Evolutionary conservation across 2,888 invertebrate genomes (phyloP), one percentile per base, ranked within the genome.

Genomic region (Aphelenchoides bicaudatus): DNA sequence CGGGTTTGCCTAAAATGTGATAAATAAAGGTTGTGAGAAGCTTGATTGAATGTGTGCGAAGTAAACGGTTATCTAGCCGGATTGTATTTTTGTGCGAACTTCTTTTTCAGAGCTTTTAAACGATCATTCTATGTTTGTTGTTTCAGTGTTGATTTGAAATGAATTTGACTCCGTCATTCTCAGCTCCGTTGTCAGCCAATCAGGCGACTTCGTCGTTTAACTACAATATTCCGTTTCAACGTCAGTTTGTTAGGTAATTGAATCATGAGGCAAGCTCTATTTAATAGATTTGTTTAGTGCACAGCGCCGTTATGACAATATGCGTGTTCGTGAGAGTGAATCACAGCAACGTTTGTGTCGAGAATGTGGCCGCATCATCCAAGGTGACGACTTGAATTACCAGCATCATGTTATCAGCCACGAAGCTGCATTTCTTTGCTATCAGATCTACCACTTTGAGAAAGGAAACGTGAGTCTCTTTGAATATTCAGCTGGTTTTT

Each of bases 241-340:
- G 43, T 19, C 43, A 19, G 6, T 43, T 43, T 25, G 21, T 43
- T 19, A 43, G 43, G 43, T 43, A n/a, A n/a, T n/a, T n/a, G n/a
- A n/a, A n/a, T n/a, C n/a, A n/a, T n/a, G n/a, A 13, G 13, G 34
- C 23, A 8, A 21, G 21, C 43, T 19, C 43, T 43, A 21, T 43
- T 6, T 6, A 43, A 43, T 43, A 8, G 10, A 13, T 10, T 43
- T 43, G 10, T 59, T 65, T 2, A 60, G 61, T 21, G 54, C 63
- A 0, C 60, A 60, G 29, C 39, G 60, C 27, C 50, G 60, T 8
- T 60, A 60, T 21, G 60, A 60, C 52, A 60, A 60, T 31, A 21
- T 62, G n/a, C 52, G 60, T 19, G 56, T 60, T 2, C 39, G 61
- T 10, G 62, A 62, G 19, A 47, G 56, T 19, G 60, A 60, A 28